Percentiles rank a stretch among this genome's conserved stretches.
Evolutionary conservation across 2,113 vertebrate species (phyloP).

Genomic region (Upupa epops): DNA sequence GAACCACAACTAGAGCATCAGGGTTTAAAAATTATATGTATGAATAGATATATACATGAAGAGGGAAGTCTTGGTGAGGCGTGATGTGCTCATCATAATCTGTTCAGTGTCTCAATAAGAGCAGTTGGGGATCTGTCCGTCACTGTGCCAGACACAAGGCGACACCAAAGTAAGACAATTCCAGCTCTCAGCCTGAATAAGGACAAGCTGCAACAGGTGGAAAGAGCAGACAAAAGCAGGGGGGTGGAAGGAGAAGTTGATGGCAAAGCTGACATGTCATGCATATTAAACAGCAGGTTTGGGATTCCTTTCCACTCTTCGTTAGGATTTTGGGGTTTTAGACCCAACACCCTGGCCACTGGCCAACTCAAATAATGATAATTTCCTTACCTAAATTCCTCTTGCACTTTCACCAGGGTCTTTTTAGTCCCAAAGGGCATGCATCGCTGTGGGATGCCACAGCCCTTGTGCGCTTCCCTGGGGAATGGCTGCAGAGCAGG

Average conservation of each 20-base stretch:
- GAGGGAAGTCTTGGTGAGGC: not conserved
- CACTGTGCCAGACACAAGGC: not conserved
- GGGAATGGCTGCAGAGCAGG: rapidly evolving
- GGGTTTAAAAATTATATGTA: not conserved
- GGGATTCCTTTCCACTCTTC: not conserved
- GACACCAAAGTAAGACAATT: not conserved
- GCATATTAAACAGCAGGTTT: conserved; percentile 47
- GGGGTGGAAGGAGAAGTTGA: conserved; percentile 41
- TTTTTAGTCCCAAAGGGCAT: not conserved
- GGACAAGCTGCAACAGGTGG: conserved; percentile 62
- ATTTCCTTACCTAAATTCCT: conserved; percentile 46
- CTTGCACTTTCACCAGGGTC: not conserved
- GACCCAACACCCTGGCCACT: not conserved
- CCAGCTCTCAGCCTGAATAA: not conserved
- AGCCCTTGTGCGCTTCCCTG: rapidly evolving
- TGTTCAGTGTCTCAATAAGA: not conserved
- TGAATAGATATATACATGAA: rapidly evolving
- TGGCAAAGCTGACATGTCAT: conserved; percentile 34
- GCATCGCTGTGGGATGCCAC: not conserved
- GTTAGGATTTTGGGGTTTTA: not conserved
- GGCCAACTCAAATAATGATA: conserved; percentile 33
- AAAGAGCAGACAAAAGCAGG: not conserved
- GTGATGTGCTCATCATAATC: not conserved
- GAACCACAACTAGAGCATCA: not conserved
- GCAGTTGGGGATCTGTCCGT: rapidly evolving